Percentiles rank a stretch among this genome's conserved stretches.
These are phyloP conservation scores for Leptobrachium ailaonicum DNA, from an alignment of 2,113 vertebrate species.

Conservation along the genomic window DNA sequence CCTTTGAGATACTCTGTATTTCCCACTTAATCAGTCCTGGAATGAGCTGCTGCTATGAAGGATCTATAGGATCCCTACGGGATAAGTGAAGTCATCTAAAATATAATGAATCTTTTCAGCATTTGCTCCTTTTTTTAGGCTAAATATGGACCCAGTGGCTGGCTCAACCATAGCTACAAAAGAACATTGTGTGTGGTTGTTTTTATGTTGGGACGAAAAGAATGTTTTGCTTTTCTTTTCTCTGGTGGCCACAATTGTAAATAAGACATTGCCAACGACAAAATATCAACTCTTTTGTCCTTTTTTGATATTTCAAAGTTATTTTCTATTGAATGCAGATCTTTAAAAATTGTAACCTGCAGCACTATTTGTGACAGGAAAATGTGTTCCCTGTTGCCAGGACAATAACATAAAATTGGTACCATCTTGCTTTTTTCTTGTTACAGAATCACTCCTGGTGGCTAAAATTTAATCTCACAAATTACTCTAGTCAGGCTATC, in stretches of 20 bases:
- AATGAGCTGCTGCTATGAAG: constrained; percentile 78
- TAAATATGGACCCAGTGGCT: constrained; percentile 66
- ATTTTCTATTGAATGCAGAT: constrained; percentile 51
- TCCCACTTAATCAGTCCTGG: constrained; percentile 78
- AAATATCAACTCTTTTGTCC: constrained; percentile 54
- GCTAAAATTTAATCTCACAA: constrained; percentile 61
- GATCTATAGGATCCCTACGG: constrained; percentile 71
- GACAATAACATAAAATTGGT: constrained; percentile 63
- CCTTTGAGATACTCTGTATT: constrained; percentile 78
- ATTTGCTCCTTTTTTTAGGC: constrained; percentile 59
- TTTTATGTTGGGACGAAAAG: constrained; percentile 47
- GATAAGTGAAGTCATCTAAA: constrained; percentile 76
- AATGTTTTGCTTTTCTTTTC: not conserved
- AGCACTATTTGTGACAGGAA: constrained; percentile 59
- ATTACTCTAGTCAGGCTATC: constrained; percentile 58
- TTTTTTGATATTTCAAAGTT: constrained; percentile 53
- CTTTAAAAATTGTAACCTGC: constrained; percentile 57
- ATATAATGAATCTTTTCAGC: constrained; percentile 73
- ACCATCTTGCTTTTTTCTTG: constrained; percentile 65
- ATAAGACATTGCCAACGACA: constrained; percentile 52
- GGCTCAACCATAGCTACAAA: constrained; percentile 60
- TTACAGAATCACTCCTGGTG: constrained; percentile 60
- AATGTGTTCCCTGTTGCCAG: constrained; percentile 65
- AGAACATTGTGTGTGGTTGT: constrained; percentile 53
- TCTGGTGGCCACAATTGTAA: constrained; percentile 54